Evolutionary conservation across 2,797 vertebrate species (phyloP).

Genomic region (Saxicola maurus): DNA sequence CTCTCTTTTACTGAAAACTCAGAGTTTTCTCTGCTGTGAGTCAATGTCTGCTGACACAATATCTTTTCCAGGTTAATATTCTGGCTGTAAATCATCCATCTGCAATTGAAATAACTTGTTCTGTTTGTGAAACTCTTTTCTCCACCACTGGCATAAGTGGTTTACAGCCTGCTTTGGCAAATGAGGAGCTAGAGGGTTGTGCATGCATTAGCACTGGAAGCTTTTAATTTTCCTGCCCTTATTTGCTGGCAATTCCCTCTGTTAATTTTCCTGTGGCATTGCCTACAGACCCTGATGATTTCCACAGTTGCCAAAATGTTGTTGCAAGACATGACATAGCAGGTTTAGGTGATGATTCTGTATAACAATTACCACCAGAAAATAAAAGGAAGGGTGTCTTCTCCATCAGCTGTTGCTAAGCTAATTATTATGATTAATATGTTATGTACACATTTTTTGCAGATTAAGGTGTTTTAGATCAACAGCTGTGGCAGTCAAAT

Average conservation of each 20-base stretch:
- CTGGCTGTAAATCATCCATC: not conserved
- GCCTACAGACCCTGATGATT: not conserved
- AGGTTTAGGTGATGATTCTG: not conserved
- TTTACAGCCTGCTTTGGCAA: not conserved
- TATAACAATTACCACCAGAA: not conserved
- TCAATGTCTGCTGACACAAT: not conserved
- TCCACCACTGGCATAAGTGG: accelerated
- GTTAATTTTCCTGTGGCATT: not conserved
- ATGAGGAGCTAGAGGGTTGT: accelerated
- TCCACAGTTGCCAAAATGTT: not conserved
- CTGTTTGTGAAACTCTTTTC: not conserved
- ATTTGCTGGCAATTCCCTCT: not conserved
- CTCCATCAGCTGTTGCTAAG: not conserved
- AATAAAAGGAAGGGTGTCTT: not conserved
- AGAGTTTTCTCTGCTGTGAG: not conserved
- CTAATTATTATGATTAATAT: not conserved
- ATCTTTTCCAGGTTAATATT: not conserved
- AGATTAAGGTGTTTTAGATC: not conserved
- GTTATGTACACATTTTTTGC: not conserved
- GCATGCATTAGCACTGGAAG: not conserved
- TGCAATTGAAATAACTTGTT: not conserved
- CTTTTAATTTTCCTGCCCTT: not conserved
- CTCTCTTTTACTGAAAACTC: not conserved
- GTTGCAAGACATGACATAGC: accelerated
- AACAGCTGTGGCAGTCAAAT: not conserved